A percentile compares a stretch with the other conserved stretches of the same genome.
phyloP scores from a whole-genome alignment of 2,888 invertebrate genomes.

The Patella depressa region DNA sequence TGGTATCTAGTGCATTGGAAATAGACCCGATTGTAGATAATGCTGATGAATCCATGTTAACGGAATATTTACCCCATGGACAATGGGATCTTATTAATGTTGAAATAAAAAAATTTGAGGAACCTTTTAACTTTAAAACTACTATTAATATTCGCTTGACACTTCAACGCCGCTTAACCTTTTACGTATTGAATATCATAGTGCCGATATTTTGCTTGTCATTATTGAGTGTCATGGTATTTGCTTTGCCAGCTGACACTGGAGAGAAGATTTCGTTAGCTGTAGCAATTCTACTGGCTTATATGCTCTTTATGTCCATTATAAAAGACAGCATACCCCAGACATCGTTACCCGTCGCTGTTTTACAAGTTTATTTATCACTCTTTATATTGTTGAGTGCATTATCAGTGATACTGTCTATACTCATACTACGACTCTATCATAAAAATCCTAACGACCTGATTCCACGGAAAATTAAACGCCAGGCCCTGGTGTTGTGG shows the following conservation, averaged over 20 bases:
- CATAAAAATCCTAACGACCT: conserved; percentile 14
- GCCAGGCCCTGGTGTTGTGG: too few relatives aligned
- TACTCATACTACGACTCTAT: conserved; percentile 31
- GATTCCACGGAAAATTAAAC: not conserved
- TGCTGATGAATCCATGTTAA: conserved; percentile 2
- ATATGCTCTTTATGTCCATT: conserved; percentile 33
- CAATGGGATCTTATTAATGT: conserved; percentile 29
- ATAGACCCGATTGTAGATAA: conserved; percentile 14
- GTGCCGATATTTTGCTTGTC: conserved; percentile 30
- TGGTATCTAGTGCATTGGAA: conserved; percentile 5
- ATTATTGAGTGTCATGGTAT: conserved; percentile 29
- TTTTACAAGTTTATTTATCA: conserved; percentile 26
- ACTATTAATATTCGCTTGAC: conserved; percentile 15
- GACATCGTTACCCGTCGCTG: conserved; percentile 32
- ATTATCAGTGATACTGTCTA: conserved; percentile 22
- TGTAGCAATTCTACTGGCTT: conserved; percentile 33
- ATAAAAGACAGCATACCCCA: conserved; percentile 32
- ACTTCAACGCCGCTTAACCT: conserved; percentile 29
- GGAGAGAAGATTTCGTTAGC: conserved; percentile 33
- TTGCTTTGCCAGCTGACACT: conserved; percentile 32
- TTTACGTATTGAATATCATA: conserved; percentile 35
- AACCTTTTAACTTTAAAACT: not conserved
- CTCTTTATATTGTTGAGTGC: conserved; percentile 24
- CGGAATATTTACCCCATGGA: conserved; percentile 24
- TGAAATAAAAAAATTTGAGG: not conserved